These are phyloP conservation scores for Charina bottae DNA, from an alignment of 2,113 vertebrate species.

Conservation along the genomic window DNA sequence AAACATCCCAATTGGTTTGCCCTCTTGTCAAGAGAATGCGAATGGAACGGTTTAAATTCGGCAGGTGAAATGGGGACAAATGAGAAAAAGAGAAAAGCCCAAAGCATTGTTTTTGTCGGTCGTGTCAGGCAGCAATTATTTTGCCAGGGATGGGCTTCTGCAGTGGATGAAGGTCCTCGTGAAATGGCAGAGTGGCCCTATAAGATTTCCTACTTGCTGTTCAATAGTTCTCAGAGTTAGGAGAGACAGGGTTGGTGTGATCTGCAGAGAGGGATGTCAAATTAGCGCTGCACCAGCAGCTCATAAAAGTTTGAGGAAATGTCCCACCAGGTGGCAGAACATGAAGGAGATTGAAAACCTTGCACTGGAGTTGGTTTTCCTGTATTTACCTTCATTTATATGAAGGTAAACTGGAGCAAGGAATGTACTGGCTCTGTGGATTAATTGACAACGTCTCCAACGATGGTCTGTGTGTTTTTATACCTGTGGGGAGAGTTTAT, in stretches of 20 bases:
- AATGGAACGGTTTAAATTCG: neutral
- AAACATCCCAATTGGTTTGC: neutral
- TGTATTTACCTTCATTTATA: neutral
- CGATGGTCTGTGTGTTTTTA: neutral
- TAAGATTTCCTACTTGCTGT: neutral
- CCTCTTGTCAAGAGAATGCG: neutral
- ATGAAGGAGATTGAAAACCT: neutral
- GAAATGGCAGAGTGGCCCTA: neutral
- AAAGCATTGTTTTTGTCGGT: neutral
- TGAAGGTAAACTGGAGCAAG: neutral
- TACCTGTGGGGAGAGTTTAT: neutral
- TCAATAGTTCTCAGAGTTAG: constrained; percentile 13
- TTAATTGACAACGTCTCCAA: neutral
- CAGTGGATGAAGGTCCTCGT: neutral
- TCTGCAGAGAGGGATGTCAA: constrained; percentile 36
- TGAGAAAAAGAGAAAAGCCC: neutral
- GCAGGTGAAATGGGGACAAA: neutral
- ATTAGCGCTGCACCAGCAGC: constrained; percentile 38
- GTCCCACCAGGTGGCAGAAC: constrained; percentile 61
- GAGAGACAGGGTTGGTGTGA: constrained; percentile 44
- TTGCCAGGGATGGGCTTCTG: fast-evolving
- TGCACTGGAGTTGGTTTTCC: neutral
- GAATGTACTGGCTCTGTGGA: constrained; percentile 1
- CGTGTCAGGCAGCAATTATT: neutral
- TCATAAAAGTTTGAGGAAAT: constrained; percentile 24